Base-by-base conservation (phyloP, 2,888 invertebrate genomes). In the Lithophane leautieri region DNA sequence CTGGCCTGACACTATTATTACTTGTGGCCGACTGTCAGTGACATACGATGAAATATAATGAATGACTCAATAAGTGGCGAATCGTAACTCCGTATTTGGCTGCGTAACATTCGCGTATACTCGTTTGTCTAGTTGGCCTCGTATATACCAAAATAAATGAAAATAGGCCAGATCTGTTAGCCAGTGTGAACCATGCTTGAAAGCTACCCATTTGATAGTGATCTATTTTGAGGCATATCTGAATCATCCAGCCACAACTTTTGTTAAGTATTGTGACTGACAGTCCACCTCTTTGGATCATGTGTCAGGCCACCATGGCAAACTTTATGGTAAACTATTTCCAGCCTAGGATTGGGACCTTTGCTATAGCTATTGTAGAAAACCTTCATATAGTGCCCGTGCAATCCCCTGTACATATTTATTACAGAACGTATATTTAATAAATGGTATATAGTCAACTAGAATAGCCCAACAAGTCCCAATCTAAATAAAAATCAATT, bases 271-370 rank as follows among this genome's bases (percentile, higher is more conserved):
- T 52, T 67, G 60, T 34, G 40, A 70, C 40, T 79, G 79, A 79
- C 62, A 78, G 56, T 25, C 42, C 22, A 42, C 61, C 66, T 62
- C 14, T 54, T 61, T 28, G 28, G 25, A 40, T 40, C 11, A 22
- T 34, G 14, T 60, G 79, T 71, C 56, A 63, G 25, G 72, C 56
- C 52, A 54, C 12, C 56, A 52, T 44, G 44, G 58, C 54, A 54
- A 56, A 61, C 42, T 71, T 58, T 69, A 40, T 63, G 63, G 66
- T 79, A 56, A 76, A 70, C 67, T 84, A 82, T 86, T 86, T 85
- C 86, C 82, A 88, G 77, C 73, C 78, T 65, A 47, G 42, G 62
- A 76, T 86, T 85, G 83, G 80, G 83, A 79, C 75, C 68, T 78
- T 40, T 82, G 73, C 73, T 42, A 63, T 70, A 82, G 69, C 83